phyloP scores from a whole-genome alignment of 1,140 invertebrate genomes.

The Zaprionus camerounensis region DNA sequence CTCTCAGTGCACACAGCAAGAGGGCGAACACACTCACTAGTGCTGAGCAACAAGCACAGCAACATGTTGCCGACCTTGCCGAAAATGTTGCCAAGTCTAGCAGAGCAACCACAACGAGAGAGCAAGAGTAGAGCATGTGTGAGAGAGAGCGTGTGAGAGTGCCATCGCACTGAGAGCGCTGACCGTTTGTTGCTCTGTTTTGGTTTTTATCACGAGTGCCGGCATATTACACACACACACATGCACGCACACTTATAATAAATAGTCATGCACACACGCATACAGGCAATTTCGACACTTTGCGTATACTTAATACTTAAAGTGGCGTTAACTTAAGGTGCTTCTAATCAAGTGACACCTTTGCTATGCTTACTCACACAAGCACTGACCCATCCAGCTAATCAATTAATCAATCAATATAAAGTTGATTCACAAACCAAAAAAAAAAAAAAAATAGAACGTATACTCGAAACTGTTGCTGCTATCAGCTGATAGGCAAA shows the following conservation, averaged over 20 bases:
- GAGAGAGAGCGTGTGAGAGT: conserved; percentile 12
- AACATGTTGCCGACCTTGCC: conserved; percentile 77
- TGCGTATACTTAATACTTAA: conserved; percentile 51
- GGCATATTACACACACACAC: conserved; percentile 23
- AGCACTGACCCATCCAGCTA: conserved; percentile 7
- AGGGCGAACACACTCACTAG: not conserved
- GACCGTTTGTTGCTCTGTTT: conserved; percentile 56
- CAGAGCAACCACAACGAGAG: conserved; percentile 18
- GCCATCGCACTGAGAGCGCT: conserved; percentile 22
- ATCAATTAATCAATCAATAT: conserved; percentile 70
- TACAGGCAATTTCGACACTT: conserved; percentile 27
- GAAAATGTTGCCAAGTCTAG: conserved; percentile 55
- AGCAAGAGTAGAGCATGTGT: conserved; percentile 10
- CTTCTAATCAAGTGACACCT: conserved; percentile 51
- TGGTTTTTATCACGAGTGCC: conserved; percentile 52
- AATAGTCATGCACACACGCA: not conserved
- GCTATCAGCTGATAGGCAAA: conserved; percentile 8
- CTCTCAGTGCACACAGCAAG: not conserved
- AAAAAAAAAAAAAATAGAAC: conserved; percentile 18
- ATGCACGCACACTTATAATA: not conserved
- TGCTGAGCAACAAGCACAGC: conserved; percentile 40
- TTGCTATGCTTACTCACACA: conserved; percentile 26
- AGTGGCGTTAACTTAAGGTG: conserved; percentile 39
- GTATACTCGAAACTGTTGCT: conserved; percentile 4
- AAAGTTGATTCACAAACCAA: conserved; percentile 47